Conservation (phyloP, 2,797 vertebrate species). For the Leptoclinus maculatus region DNA sequence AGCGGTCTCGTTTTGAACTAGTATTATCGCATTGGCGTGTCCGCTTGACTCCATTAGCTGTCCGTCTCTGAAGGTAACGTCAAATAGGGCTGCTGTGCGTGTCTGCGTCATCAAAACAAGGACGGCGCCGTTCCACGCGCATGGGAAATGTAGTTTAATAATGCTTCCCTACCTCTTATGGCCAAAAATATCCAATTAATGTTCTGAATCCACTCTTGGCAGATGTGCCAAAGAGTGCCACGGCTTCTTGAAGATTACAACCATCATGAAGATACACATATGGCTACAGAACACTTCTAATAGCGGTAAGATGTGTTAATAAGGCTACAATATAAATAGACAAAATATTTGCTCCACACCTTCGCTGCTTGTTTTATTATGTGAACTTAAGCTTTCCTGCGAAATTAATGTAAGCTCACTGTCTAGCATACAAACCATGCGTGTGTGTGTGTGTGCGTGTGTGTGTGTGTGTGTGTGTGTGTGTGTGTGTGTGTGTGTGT, state of each 20-base stretch:
- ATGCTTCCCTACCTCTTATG: slow-evolving; percentile 29
- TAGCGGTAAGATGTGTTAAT: slow-evolving; percentile 61
- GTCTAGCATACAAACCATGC: not conserved
- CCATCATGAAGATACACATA: slow-evolving; percentile 80
- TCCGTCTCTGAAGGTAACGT: slow-evolving; percentile 63
- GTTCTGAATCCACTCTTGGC: slow-evolving; percentile 47
- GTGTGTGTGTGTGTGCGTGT: not conserved
- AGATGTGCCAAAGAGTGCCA: slow-evolving; percentile 36
- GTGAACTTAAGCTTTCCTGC: not conserved
- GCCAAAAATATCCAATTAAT: slow-evolving; percentile 68
- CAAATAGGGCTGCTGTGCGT: slow-evolving; percentile 42
- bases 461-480: not conserved
- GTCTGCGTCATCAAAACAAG: slow-evolving; percentile 74
- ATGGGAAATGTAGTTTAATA: slow-evolving; percentile 82
- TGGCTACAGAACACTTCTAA: slow-evolving; percentile 79
- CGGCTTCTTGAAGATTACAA: slow-evolving; percentile 37
- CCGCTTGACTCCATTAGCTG: slow-evolving; percentile 80
- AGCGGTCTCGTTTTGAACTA: slow-evolving; percentile 55
- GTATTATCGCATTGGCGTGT: slow-evolving; percentile 55
- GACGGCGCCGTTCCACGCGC: not conserved
- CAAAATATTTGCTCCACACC: not conserved
- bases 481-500: too few relatives aligned
- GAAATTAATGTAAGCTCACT: too few relatives aligned
- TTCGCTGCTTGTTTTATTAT: not conserved
- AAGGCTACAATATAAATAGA: not conserved